Base-by-base conservation (phyloP, 2,888 invertebrate species). In the Latheticus oryzae region DNA sequence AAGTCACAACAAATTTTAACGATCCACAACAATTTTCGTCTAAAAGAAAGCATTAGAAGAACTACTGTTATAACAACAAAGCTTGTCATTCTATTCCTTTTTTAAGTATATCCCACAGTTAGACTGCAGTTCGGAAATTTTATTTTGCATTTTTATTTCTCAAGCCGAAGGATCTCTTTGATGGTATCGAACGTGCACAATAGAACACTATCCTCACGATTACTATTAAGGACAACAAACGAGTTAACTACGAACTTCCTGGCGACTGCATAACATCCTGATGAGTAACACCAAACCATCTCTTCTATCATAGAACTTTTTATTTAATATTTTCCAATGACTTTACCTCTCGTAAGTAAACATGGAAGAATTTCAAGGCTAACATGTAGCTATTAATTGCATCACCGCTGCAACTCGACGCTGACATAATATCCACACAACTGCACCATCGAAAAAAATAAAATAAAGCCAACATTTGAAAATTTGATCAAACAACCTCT, bases 331-430 rank as follows among this genome's bases (percentile, higher is more conserved):
- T 50, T 50, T 50, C 16, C 8, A 37, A 37, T 50, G 24, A 16
- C 24, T 33, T 35, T 47, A 47, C 50, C 37, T 28, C 30, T 51
- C 13, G n/a, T n/a, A 26, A 24, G 42, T 24, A 24, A 24, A 16
- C 50, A 28, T 38, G 33, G 23, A 52, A 42, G 52, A 52, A 52
- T 52, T 13, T 21, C 52, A 52, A 52, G 52, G 52, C 23, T 28
- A 15, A 28, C 42, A 32, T 50, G 42, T 38, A 30, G 13, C 47
- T 15, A 37, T 55, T 56, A 50, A 56, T 56, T 56, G 47, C 56
- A 43, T 56, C 56, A 56, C 50, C 13, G 16, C 26, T 56, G 56
- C 56, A 48, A 28, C 21, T 32, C 42, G 12, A 38, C 33, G 21
- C 19, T 23, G 37, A 35, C 24, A 24, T 8, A 9, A 23, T 15